phyloP scores from a whole-genome alignment of 2,113 vertebrate species.

The Jacana jacana region DNA sequence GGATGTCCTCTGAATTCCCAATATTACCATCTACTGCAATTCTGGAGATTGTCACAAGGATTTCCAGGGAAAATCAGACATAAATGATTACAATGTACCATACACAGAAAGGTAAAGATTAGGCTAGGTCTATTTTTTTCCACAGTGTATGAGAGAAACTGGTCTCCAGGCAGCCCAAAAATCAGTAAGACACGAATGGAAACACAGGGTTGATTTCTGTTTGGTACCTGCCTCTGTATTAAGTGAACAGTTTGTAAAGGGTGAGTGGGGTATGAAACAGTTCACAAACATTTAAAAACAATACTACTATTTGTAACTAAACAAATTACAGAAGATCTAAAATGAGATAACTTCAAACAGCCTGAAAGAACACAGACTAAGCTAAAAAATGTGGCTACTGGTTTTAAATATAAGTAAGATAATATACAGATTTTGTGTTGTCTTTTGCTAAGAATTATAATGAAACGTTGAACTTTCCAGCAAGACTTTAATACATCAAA shows the following conservation, averaged over 20 bases:
- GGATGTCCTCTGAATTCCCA: neutral
- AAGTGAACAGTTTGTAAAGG: neutral
- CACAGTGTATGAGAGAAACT: neutral
- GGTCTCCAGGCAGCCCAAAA: neutral
- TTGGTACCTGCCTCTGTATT: neutral
- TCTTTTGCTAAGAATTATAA: neutral
- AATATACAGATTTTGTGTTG: neutral
- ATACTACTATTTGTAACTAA: neutral
- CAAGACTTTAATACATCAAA: neutral
- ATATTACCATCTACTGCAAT: neutral
- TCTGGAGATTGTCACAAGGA: neutral
- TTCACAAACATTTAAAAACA: neutral
- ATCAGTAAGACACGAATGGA: neutral
- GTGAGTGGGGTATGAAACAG: neutral
- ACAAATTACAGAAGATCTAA: neutral
- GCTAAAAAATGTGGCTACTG: neutral
- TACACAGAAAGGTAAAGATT: neutral
- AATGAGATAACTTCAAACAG: neutral
- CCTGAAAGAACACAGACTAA: neutral
- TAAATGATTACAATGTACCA: neutral
- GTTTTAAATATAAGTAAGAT: neutral
- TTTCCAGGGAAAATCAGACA: neutral
- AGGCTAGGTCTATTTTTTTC: neutral
- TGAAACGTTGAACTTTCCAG: neutral
- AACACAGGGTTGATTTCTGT: neutral